Base-by-base conservation (phyloP, 2,888 invertebrate species). In the Crepidodera aurea region DNA sequence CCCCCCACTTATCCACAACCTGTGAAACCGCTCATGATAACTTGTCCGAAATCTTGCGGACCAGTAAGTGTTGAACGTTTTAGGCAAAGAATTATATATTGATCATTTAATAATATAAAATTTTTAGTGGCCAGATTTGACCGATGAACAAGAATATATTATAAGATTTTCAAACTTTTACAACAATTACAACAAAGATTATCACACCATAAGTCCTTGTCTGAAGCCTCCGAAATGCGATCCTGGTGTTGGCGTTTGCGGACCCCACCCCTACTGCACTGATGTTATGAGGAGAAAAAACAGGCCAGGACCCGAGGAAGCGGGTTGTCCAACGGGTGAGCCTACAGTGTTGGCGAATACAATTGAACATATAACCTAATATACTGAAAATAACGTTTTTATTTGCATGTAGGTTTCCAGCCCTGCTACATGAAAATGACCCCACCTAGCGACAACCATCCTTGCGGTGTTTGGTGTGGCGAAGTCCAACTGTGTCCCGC, bases 401-500 rank as follows among this genome's bases (percentile, higher is more conserved):
- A 22, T 4, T 29, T 29, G n/a, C 12, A 34, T 2, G 78, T 78
- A 10, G 81, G 80, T 18, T 81, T 78, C 67, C 78, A 80, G 69
- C 78, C 79, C 0, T 80, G 80, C 63, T 58, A 68, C 8, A 79
- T 81, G 78, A 76, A 75, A 61, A 62, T 81, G 63, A 72, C 66
- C 4, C 77, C 79, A 1, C 79, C 80, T 10, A 57, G 71, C 2
- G 71, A 71, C 22, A 75, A 79, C 50, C 76, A 80, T 66, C 81
- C 81, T 1, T 74, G 75, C 55, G 79, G 77, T 1, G 71, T 76
- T 10, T 81, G 81, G 80, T 70, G 70, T 37, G 81, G 79, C 0
- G 60, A 75, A 59, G 69, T 80, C 10, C 75, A 77, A 64, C 76
- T 77, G 6, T 81, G 81, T 59, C 77, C 78, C 0, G 75, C 78